Conservation (phyloP, 2,113 vertebrate species). For the Plectropomus leopardus region DNA sequence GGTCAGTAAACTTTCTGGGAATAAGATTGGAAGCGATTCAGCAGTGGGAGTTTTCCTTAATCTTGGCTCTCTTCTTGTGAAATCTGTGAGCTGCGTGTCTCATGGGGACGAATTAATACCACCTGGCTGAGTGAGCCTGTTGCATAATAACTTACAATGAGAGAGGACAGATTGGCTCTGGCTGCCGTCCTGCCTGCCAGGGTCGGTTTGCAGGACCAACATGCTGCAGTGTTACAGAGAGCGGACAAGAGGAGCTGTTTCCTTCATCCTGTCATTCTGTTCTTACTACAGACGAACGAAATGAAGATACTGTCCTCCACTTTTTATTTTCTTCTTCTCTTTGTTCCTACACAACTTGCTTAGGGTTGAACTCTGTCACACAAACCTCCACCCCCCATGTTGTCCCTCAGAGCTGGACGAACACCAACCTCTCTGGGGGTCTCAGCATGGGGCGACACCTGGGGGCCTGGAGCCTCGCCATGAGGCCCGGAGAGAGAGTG, state of each 20-base stretch:
- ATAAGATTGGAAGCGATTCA: conserved; percentile 16
- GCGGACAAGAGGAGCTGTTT: not conserved
- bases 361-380: conserved; percentile 7
- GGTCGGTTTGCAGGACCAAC: not conserved
- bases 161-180: conserved; percentile 9
- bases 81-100: conserved; percentile 30
- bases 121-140: conserved; percentile 53
- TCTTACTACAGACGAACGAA: not conserved
- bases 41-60: not conserved
- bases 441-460: conserved; percentile 60
- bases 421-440: conserved; percentile 43
- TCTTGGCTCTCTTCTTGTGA: conserved; percentile 42
- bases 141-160: conserved; percentile 49
- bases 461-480: conserved; percentile 34
- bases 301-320: not conserved
- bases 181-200: conserved; percentile 7
- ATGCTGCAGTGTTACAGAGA: conserved; percentile 6
- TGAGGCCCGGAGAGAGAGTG: conserved; percentile 1
- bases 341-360: not conserved
- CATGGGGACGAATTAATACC: conserved; percentile 25
- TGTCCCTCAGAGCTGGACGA: conserved; percentile 26
- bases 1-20: conserved; percentile 13
- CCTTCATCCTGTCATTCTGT: conserved; percentile 11
- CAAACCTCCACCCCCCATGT: conserved; percentile 8
- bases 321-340: not conserved